Evolutionary conservation across 2,797 vertebrate species (phyloP).

Genomic region (Netta rufina): DNA sequence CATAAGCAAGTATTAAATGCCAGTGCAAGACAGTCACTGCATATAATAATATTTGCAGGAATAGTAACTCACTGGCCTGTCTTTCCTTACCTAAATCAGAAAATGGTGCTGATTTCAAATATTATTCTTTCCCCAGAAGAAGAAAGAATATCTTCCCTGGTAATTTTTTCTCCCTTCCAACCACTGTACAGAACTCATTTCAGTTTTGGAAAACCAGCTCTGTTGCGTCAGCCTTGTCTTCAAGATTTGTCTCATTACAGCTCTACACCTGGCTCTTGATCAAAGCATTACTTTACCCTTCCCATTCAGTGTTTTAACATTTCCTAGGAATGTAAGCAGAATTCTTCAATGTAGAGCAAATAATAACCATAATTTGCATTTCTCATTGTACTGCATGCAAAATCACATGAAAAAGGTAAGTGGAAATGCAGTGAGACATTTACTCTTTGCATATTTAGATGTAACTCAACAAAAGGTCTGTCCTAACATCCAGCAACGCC

Average conservation of each 20-base stretch:
- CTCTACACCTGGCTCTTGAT: background rate
- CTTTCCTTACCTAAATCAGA: background rate
- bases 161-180: background rate
- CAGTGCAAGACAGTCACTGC: background rate
- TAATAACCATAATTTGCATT: background rate
- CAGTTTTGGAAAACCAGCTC: background rate
- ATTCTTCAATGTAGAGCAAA: background rate
- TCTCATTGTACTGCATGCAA: fast-evolving
- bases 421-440: fast-evolving
- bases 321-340: background rate
- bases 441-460: background rate
- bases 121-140: background rate
- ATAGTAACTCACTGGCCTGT: background rate
- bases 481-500: background rate
- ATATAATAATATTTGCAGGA: background rate
- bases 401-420: fast-evolving
- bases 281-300: background rate
- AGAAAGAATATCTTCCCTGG: background rate
- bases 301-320: background rate
- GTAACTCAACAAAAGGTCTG: background rate
- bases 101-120: background rate
- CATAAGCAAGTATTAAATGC: background rate
- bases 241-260: background rate
- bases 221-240: background rate
- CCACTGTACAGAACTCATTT: background rate